These are phyloP conservation scores for Zeugodacus cucurbitae DNA, from an alignment of 1,140 invertebrate genomes.

Conservation along the genomic window DNA sequence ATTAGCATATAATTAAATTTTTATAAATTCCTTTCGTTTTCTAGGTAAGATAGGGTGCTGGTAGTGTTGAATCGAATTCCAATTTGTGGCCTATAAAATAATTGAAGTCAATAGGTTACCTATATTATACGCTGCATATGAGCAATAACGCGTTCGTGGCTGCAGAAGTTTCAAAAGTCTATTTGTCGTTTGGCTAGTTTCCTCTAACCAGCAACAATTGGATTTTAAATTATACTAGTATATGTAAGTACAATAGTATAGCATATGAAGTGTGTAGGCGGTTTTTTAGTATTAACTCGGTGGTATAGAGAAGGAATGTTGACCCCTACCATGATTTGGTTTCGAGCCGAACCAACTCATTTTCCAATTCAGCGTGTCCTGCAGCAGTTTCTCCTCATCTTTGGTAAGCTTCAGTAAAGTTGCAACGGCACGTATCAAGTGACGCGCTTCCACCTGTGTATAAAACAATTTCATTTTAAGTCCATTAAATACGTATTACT, in stretches of 20 bases:
- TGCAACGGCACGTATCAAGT: constrained; percentile 88
- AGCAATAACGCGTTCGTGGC: neutral
- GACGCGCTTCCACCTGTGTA: constrained; percentile 78
- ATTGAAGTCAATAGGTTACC: neutral
- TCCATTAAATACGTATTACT: neutral
- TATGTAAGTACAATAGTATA: too few relatives aligned
- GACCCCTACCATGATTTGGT: constrained; percentile 72
- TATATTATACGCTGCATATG: neutral
- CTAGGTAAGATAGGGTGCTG: neutral
- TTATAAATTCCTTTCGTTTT: neutral
- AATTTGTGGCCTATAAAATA: neutral
- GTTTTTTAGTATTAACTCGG: constrained; percentile 67
- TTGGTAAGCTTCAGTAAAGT: constrained; percentile 84
- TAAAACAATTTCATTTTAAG: neutral
- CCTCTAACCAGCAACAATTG: constrained; percentile 9
- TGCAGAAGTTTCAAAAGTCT: neutral
- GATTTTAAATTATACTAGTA: neutral
- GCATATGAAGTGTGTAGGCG: neutral
- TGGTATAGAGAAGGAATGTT: constrained; percentile 71
- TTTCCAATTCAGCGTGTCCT: constrained; percentile 88
- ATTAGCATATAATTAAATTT: neutral
- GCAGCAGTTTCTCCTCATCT: constrained; percentile 88
- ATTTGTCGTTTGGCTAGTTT: neutral
- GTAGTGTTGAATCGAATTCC: neutral
- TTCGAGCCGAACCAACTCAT: constrained; percentile 86